phyloP scores from a whole-genome alignment of 2,797 vertebrate species.

The Sebastes aleutianus region DNA sequence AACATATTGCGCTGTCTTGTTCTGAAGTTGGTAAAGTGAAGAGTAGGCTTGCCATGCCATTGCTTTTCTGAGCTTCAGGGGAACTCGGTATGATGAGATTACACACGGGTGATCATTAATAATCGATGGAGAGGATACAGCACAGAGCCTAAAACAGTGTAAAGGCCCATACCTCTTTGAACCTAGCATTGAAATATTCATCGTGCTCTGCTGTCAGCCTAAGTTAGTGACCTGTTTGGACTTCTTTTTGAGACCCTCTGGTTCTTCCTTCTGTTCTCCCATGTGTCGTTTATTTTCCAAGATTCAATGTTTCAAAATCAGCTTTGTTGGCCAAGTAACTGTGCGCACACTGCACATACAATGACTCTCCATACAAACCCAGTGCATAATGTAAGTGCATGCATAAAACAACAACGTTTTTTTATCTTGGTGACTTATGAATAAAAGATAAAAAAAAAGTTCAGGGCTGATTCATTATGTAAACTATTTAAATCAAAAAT shows the following conservation, averaged over 20 bases:
- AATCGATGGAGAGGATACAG: conserved; percentile 69
- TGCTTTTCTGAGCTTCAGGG: conserved; percentile 46
- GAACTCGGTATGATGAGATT: conserved; percentile 61
- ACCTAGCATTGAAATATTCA: conserved; percentile 73
- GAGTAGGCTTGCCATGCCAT: conserved; percentile 27
- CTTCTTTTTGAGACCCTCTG: conserved; percentile 14
- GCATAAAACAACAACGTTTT: neutral
- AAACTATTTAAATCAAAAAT: neutral
- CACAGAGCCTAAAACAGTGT: conserved; percentile 65
- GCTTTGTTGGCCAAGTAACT: neutral
- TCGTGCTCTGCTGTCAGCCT: conserved; percentile 45
- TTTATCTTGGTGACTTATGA: neutral
- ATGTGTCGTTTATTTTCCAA: conserved; percentile 4
- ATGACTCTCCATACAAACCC: neutral
- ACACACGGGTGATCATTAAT: conserved; percentile 71
- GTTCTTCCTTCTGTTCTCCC: neutral
- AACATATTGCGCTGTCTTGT: conserved; percentile 47
- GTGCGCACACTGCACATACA: neutral
- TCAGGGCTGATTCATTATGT: neutral
- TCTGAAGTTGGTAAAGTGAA: conserved; percentile 36
- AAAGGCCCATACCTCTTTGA: conserved; percentile 62
- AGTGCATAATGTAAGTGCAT: neutral
- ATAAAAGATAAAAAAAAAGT: neutral
- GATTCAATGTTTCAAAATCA: conserved; percentile 27
- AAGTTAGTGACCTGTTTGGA: conserved; percentile 50